Percentiles rank a stretch among this genome's conserved stretches.
phyloP scores from a whole-genome alignment of 92 coral and sea anemone species.

The Plumapathes pennacea region DNA sequence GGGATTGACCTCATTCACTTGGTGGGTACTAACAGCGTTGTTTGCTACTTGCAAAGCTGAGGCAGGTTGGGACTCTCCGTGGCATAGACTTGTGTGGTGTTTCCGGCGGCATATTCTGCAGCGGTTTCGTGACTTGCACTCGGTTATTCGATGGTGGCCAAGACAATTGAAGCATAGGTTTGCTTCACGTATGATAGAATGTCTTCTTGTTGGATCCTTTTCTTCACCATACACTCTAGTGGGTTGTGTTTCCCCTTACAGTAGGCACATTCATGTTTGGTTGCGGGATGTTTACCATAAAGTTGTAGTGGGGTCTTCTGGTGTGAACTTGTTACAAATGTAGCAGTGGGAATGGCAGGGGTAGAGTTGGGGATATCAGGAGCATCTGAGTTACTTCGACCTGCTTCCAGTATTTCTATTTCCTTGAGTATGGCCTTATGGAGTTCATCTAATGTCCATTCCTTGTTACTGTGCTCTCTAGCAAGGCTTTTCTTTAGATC shows the following conservation, averaged over 20 bases:
- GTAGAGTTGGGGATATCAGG: background rate
- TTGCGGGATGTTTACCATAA: background rate
- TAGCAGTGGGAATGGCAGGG: background rate
- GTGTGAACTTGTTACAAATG: conserved; percentile 15
- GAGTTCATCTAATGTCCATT: conserved; percentile 41
- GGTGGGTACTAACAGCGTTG: no score
- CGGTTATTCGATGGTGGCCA: background rate
- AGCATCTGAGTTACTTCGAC: background rate
- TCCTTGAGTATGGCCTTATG: conserved; percentile 42
- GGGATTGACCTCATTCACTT: no score
- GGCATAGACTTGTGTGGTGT: conserved; percentile 22
- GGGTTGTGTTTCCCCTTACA: conserved; percentile 39
- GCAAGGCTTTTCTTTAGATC: conserved; percentile 26
- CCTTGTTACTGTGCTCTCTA: conserved; percentile 23
- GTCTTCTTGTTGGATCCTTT: no score
- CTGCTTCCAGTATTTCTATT: conserved; percentile 29
- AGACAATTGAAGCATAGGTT: conserved; percentile 1
- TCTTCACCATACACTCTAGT: conserved; percentile 17
- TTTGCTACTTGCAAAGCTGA: no score
- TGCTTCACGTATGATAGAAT: conserved; percentile 1
- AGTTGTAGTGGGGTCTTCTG: background rate
- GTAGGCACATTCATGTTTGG: conserved; percentile 13
- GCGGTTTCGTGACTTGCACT: conserved; percentile 3
- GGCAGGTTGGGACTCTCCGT: background rate
- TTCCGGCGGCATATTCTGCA: conserved; percentile 5